These are phyloP conservation scores for Theristicus caerulescens DNA, from an alignment of 2,113 vertebrate species.

Conservation along the genomic window DNA sequence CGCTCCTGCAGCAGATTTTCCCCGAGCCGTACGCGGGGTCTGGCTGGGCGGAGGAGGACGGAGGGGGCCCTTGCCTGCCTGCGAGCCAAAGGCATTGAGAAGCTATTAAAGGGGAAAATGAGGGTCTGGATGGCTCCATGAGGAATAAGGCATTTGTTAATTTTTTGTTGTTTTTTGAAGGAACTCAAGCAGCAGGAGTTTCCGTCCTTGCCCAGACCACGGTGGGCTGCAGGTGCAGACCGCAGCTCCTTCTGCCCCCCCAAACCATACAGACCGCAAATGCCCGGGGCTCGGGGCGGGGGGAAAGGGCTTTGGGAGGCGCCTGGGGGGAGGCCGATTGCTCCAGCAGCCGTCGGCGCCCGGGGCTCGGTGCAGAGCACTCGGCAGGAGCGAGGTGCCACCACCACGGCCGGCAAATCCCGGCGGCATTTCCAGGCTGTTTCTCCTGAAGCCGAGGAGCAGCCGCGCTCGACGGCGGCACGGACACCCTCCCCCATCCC, in stretches of 20 bases:
- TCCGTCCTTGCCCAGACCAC: not conserved
- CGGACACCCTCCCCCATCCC: not conserved
- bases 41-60: not conserved
- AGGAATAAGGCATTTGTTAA: not conserved
- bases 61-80: not conserved
- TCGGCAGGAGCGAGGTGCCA: not conserved
- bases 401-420: not conserved
- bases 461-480: rapidly evolving
- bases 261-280: not conserved
- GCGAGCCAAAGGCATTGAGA: not conserved
- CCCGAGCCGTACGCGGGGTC: not conserved
- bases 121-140: not conserved
- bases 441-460: not conserved
- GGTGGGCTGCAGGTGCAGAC: not conserved
- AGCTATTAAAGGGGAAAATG: not conserved
- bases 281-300: rapidly evolving
- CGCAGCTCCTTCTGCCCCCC: not conserved
- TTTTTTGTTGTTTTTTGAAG: not conserved
- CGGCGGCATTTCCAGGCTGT: rapidly evolving
- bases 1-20: not conserved
- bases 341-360: rapidly evolving
- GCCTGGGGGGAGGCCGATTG: too few species aligned
- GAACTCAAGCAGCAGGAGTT: not conserved
- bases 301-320: not conserved
- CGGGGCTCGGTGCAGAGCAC: rapidly evolving